Evolutionary conservation across 2,113 vertebrate genomes (phyloP).

Genomic region (Ciconia stormi): DNA sequence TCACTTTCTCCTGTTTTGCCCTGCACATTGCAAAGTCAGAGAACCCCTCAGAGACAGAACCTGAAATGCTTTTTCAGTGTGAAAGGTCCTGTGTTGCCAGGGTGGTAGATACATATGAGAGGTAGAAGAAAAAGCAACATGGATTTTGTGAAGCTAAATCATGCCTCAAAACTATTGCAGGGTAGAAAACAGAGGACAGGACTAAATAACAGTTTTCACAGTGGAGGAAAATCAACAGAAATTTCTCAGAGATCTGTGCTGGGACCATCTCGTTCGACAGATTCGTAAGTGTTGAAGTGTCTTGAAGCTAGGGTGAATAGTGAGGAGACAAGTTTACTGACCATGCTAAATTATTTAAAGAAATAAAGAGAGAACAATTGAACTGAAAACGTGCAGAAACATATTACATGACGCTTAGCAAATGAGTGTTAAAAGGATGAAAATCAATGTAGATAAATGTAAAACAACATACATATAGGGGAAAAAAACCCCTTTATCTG

Average conservation of each 20-base stretch:
- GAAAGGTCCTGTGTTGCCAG: not conserved
- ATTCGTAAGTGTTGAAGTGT: not conserved
- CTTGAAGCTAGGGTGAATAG: not conserved
- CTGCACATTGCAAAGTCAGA: not conserved
- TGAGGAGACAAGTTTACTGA: not conserved
- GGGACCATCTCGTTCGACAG: not conserved
- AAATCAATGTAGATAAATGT: not conserved
- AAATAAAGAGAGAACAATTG: not conserved
- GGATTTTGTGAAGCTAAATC: not conserved
- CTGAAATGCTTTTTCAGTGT: not conserved
- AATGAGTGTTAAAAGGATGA: not conserved
- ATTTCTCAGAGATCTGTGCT: not conserved
- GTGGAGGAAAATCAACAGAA: not conserved
- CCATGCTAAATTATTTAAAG: not conserved
- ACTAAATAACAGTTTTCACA: not conserved
- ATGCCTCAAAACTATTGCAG: not conserved
- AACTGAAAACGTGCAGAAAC: not conserved
- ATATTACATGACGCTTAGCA: not conserved
- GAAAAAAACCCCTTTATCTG: fast-evolving
- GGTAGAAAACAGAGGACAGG: not conserved
- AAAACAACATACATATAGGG: not conserved
- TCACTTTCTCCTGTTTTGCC: not conserved
- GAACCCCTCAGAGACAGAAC: not conserved
- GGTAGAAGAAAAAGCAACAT: not conserved
- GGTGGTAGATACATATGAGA: not conserved